Percentiles rank a stretch among this genome's conserved stretches.
These are phyloP conservation scores for Ischnura elegans DNA, from an alignment of 2,888 invertebrate species.

Conservation along the genomic window DNA sequence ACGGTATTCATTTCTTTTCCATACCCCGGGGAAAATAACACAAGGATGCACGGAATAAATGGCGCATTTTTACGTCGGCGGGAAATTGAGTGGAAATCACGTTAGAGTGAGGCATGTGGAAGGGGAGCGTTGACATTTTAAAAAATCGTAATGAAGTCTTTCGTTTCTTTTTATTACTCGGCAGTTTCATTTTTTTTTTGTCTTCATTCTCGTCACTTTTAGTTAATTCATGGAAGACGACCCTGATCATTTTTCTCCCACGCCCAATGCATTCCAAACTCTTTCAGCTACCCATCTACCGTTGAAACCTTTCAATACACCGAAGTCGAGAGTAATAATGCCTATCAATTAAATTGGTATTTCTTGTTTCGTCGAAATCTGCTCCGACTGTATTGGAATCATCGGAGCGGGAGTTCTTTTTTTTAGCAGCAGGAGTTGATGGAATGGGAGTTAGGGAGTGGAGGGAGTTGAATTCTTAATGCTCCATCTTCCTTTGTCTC, in stretches of 20 bases:
- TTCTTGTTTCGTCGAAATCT: constrained; percentile 25
- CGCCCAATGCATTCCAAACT: neutral
- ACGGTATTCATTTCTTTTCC: neutral
- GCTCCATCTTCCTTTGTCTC: neutral
- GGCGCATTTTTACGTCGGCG: neutral
- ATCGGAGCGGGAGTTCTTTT: neutral
- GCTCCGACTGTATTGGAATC: neutral
- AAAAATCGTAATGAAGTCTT: neutral
- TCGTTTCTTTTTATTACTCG: no score
- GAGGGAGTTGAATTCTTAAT: constrained; percentile 51
- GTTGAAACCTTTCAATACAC: neutral
- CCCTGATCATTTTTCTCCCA: neutral
- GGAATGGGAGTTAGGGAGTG: neutral
- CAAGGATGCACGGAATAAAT: neutral
- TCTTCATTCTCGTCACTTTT: neutral
- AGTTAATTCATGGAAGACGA: neutral
- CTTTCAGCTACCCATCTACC: neutral
- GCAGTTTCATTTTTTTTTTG: neutral
- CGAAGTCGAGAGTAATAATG: neutral
- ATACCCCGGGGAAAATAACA: neutral
- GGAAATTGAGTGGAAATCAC: neutral
- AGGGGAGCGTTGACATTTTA: neutral
- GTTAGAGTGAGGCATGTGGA: neutral
- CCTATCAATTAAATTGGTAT: constrained; percentile 40
- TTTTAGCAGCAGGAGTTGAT: neutral